Base-by-base conservation (phyloP, 1,140 invertebrate species). In the Nephila pilipes region DNA sequence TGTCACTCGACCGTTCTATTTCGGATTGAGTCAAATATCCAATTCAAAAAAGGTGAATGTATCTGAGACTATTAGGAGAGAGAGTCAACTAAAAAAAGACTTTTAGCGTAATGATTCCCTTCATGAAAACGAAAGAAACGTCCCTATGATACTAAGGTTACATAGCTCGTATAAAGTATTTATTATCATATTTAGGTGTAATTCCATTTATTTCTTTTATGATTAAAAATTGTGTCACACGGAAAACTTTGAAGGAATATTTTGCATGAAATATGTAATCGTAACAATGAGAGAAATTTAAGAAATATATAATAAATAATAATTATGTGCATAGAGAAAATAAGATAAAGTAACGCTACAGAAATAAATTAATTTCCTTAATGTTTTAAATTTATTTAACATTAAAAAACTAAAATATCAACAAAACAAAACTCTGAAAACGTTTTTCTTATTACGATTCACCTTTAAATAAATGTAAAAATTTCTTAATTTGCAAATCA, bases 21-120 rank as follows among this genome's bases (percentile, higher is more conserved):
- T 91, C 58, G 80, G 29, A 63, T 69, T 55, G 25, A 29, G 85
- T 87, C 63, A 63, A 55, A 36, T 87, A 25, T 36, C 18, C 32
- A 87, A 60, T 60, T 87, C 57, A 36, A 87, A 87, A 60, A 20
- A 87, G 57, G 85, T 87, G 85, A 87, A 87, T 87, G 85, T 83
- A 55, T 83, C 81, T 57, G 54, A 46, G 38, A 75, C 69, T 75
- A 75, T 75, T 75, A 75, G 32, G 16, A 5, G 69, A 65, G 63
- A 36, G 3, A 16, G 25, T 32, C 25, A 18, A 29, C 16, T 32
- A 36, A 75, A 65, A n/a, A 75, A 75, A 75, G 16, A 75, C 69
- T 75, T 75, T 75, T 36, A 75, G 29, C 29, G 69, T 75, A 75
- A 75, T 75, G 69, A 75, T 18, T 75, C 32, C 69, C 18, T 16